Conservation (phyloP, 2,888 invertebrate genomes). For the Monopis laevigella region DNA sequence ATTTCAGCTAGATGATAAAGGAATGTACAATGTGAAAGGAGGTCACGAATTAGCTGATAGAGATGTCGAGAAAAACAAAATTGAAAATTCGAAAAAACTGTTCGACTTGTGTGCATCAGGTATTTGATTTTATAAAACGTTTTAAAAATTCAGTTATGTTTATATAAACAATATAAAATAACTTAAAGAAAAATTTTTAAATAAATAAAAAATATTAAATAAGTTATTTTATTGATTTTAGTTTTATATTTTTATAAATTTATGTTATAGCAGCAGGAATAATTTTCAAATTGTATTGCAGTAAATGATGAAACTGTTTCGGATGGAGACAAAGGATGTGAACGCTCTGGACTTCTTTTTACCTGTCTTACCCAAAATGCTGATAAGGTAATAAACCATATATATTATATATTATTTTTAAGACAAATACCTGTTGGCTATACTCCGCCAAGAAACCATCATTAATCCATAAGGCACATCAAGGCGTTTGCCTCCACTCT, state of each 20-base stretch:
- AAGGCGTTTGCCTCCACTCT: no score
- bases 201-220: not conserved
- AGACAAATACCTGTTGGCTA: no score
- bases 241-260: no score
- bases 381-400: conserved; percentile 13
- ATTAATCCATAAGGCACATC: no score
- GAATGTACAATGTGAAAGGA: conserved; percentile 37
- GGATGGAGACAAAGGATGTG: conserved; percentile 14
- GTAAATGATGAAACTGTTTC: conserved; percentile 12
- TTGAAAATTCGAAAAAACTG: conserved; percentile 38
- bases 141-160: no score
- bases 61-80: conserved; percentile 34
- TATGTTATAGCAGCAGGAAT: no score
- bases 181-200: no score
- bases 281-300: no score
- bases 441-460: no score
- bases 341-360: conserved; percentile 12
- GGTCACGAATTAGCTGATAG: conserved; percentile 33
- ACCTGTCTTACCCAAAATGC: conserved; percentile 13
- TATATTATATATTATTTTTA: no score
- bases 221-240: not conserved
- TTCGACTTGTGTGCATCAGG: conserved; percentile 45
- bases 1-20: conserved; percentile 42
- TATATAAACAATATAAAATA: no score
- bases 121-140: conserved; percentile 23